Evolutionary conservation across 2,888 invertebrate species (phyloP), one percentile per base, ranked within the genome.

Genomic region (Pyrgus malvae): DNA sequence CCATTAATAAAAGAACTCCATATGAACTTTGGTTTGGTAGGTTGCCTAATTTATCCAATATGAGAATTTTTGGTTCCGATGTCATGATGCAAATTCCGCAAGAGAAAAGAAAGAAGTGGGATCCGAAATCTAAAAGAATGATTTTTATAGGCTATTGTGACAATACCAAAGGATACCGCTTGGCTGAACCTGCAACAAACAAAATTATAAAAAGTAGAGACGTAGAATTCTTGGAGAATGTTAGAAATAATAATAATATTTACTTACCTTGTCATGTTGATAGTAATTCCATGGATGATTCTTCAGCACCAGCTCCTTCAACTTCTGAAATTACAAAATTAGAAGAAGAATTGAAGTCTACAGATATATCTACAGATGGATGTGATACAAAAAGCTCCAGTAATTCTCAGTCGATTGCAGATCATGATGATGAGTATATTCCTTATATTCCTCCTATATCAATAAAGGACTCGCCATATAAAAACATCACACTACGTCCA

Each of bases 121-220:
- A 66, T 59, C 38, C 66, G 1, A 80, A 79, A 55, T 59, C 70
- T 44, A 57, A 60, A 12, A 62, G 65, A 49, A 55, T 67, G 21
- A 66, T 71, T n/a, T 70, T 79, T 31, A 64, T 78, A 33, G 81
- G 79, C 5, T 79, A 81, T 49, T 63, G 66, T 55, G 73, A 72
- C 19, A 38, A 61, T 25, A 58, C 57, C 1, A 73, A 75, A 53
- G 70, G 69, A 1, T 74, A 69, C 59, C 29, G 65, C 33, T 65
- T 66, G 4, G 44, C 62, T 6, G 12, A 57, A 38, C 58, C 60
- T 8, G 48, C 17, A 2, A 31, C 58, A 1, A 41, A 44, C 29
- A 55, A 8, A 12, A 42, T 35, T 1, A 35, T 55, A 7, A 57
- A 57, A 12, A 59, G 56, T 8, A 57, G 50, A 19, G 50, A 59